Conservation (phyloP, 2,113 vertebrate species). For the Microtus montanus region DNA sequence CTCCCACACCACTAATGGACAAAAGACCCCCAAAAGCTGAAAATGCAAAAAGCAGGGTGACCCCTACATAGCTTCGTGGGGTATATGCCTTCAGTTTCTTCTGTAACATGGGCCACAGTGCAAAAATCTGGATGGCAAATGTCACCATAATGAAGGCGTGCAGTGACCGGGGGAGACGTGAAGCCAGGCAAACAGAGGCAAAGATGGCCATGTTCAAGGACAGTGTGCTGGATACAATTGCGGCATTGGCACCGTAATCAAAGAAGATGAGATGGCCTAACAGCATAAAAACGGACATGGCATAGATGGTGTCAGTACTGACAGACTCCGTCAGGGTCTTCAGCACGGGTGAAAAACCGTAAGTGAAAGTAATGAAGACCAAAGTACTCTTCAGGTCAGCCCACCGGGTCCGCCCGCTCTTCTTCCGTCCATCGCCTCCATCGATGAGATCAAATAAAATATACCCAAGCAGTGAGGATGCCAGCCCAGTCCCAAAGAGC, state of each 20-base stretch:
- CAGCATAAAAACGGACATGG: constrained; percentile 96
- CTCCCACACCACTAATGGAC: constrained; percentile 87
- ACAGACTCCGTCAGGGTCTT: constrained; percentile 97
- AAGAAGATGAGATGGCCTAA: constrained; percentile 96
- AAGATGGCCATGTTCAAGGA: constrained; percentile 98
- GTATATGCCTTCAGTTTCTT: constrained; percentile 90
- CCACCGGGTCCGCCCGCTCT: constrained; percentile 87
- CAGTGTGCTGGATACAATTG: constrained; percentile 92
- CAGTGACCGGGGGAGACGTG: constrained; percentile 92
- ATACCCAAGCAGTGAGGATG: constrained; percentile 91
- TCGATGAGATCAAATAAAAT: constrained; percentile 89
- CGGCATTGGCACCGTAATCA: constrained; percentile 92
- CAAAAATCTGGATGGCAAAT: constrained; percentile 96
- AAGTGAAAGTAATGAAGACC: constrained; percentile 95
- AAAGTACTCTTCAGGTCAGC: constrained; percentile 94
- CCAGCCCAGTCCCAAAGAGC: constrained; percentile 88
- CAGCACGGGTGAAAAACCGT: constrained; percentile 95
- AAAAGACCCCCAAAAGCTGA: constrained; percentile 87
- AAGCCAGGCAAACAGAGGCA: constrained; percentile 96
- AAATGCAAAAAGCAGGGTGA: constrained; percentile 89
- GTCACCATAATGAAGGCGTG: constrained; percentile 96
- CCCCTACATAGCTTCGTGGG: constrained; percentile 86
- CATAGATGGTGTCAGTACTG: constrained; percentile 97
- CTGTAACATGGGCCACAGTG: constrained; percentile 96
- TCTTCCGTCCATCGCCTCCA: constrained; percentile 75